phyloP scores from a whole-genome alignment of 2,113 vertebrate species.

The Dasypus novemcinctus region DNA sequence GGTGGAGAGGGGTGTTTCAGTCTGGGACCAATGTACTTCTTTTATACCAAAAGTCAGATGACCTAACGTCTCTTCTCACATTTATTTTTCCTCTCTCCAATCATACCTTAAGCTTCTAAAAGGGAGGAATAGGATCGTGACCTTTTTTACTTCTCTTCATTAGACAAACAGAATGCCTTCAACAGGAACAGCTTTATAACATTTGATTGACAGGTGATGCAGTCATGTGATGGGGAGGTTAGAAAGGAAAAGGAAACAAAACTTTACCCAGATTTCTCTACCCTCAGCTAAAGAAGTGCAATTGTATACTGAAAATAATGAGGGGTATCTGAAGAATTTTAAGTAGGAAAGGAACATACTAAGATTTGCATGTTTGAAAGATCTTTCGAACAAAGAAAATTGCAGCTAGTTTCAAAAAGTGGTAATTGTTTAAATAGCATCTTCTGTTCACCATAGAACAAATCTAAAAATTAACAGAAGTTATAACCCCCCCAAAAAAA shows the following conservation, averaged over 20 bases:
- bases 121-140: background rate
- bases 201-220: background rate
- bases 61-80: background rate
- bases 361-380: background rate
- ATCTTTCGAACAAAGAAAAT: slow-evolving; percentile 9
- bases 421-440: background rate
- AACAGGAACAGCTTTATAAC: background rate
- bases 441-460: background rate
- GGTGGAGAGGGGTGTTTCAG: background rate
- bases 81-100: background rate
- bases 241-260: background rate
- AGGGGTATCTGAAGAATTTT: background rate
- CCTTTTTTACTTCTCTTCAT: background rate
- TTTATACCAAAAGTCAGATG: slow-evolving; percentile 9
- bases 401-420: slow-evolving; percentile 22
- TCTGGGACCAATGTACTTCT: background rate
- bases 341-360: background rate
- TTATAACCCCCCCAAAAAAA: background rate
- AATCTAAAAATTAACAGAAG: slow-evolving; percentile 52
- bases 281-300: background rate
- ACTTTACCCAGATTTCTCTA: background rate
- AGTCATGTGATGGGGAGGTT: background rate
- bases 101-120: slow-evolving; percentile 24
- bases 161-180: slow-evolving; percentile 7
- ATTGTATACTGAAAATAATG: background rate